Conservation (phyloP, 2,797 vertebrate species). For the Ctenochaetus hawaiiensis region DNA sequence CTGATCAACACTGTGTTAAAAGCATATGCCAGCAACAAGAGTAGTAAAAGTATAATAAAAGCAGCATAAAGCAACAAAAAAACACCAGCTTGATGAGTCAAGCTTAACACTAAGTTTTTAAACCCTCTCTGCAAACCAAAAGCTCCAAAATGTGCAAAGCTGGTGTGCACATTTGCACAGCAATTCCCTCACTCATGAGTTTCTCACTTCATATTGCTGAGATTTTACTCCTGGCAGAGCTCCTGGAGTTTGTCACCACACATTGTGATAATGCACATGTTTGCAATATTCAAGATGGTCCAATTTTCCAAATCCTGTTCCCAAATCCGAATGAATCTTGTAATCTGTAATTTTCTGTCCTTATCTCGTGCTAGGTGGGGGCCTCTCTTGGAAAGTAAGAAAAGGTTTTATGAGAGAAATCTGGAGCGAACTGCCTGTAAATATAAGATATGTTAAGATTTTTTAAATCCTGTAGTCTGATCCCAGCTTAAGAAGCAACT, state of each 20-base stretch:
- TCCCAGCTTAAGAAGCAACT: conserved; percentile 70
- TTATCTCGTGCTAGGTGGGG: conserved; percentile 70
- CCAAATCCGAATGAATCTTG: conserved; percentile 70
- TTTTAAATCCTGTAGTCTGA: conserved; percentile 71
- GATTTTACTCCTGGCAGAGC: conserved; percentile 42
- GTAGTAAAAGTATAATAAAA: too few relatives aligned
- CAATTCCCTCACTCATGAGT: background rate
- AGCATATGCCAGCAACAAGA: too few relatives aligned
- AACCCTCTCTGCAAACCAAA: too few relatives aligned
- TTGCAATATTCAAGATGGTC: conserved; percentile 64
- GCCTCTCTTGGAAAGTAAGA: conserved; percentile 54
- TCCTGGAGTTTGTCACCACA: conserved; percentile 36
- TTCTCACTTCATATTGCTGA: conserved; percentile 30
- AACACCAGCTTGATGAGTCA: background rate
- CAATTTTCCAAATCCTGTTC: conserved; percentile 77
- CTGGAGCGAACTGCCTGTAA: conserved; percentile 65
- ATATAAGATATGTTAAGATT: conserved; percentile 73
- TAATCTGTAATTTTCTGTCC: conserved; percentile 74
- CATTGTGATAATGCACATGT: conserved; percentile 47
- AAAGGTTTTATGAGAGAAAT: conserved; percentile 64
- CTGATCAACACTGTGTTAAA: too few relatives aligned
- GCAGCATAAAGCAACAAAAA: background rate
- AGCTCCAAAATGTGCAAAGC: too few relatives aligned
- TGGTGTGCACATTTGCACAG: background rate
- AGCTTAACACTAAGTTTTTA: too few relatives aligned